Base-by-base conservation (phyloP, 2,797 vertebrate genomes). In the Peromyscus melanophrys region DNA sequence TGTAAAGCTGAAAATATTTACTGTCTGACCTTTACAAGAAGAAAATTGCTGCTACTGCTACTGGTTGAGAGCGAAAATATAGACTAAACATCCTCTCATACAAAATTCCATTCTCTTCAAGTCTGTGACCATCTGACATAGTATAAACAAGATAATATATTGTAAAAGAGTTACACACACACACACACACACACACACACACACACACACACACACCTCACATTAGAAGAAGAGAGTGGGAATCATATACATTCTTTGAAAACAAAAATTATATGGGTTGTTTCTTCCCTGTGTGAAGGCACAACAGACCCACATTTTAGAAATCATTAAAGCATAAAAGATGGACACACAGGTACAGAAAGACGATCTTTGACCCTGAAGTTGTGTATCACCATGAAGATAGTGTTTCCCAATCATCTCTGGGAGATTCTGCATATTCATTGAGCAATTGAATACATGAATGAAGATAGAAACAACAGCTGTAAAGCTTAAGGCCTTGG, bases 1-100 rank as follows among this genome's bases (percentile, higher is more conserved):
- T n/a, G 1, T 11, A 71, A 69, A 95, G 21, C 37, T 84, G 61
- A 81, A 96, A 92, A 57, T 61, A 82, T 87, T 65, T 89, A 17
- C 27, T 10, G 0, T 40, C 21, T 92, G n/a, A 7, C 7, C 29
- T 94, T 96, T 69, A 43, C 0, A 69, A 31, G 27, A 76, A 90
- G 86, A 19, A 92, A 57, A 13, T 52, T 88, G 27, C 31, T 86
- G 65, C 52, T 29, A 52, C 31, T 86, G 65, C 52, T 29, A 52
- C 59, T 92, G 14, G 6, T 77, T 37, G 43, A 65, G 23, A 4
- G 6, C 37, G 77, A 89, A 92, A 86, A 82, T 31, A 7, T 52
- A 85, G 31, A 82, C 14, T 93, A 76, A 96, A 90, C 19, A 61
- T 73, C 40, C 1, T 90, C 23, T 43, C 10, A 59, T 55, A 57